Base-by-base conservation (phyloP, 2,888 invertebrate species). In the Orthosia gracilis region DNA sequence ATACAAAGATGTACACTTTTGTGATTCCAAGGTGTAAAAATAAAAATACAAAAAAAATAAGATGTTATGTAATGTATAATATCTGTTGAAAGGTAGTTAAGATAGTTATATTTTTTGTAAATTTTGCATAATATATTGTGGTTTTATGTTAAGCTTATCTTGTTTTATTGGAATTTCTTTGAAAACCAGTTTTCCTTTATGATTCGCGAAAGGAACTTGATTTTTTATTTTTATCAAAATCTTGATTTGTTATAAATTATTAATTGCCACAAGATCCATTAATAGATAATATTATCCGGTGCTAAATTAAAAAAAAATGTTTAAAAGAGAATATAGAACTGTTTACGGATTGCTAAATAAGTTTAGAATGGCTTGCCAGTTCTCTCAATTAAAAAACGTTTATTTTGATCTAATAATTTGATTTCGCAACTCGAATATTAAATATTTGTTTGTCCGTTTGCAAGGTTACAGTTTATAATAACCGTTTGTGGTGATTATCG, bases 361-460 rank as follows among this genome's bases (percentile, higher is more conserved):
- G 31, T 57, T 18, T 57, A 54, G 54, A 76, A 52, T 70, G 18
- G 47, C 40, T 76, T 76, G 69, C 70, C 69, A 31, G 75, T 72
- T 66, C 67, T 69, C 26, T 75, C 84, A 86, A 87, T 87, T 86
- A 87, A 80, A 87, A 84, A 86, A 68, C 82, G 77, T 87, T 87
- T 87, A 87, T 83, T 75, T 74, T 78, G 80, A 84, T 80, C 81
- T 73, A 87, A 84, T 87, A 85, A 84, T 85, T 82, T 74, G 12
- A 74, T 87, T 83, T 81, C 81, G 54, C 71, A 87, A 86, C 61
- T 47, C 13, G 26, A 59, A 73, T 69, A 78, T 84, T 76, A 84
- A 80, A 82, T 75, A 75, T 84, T 86, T 81, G 68, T 85, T 79
- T 81, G 55, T 71, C 63, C 73, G 69, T 80, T 76, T 21, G 70